These are phyloP conservation scores for Cheilosia scutellata DNA, from an alignment of 2,888 invertebrate species.

Conservation along the genomic window DNA sequence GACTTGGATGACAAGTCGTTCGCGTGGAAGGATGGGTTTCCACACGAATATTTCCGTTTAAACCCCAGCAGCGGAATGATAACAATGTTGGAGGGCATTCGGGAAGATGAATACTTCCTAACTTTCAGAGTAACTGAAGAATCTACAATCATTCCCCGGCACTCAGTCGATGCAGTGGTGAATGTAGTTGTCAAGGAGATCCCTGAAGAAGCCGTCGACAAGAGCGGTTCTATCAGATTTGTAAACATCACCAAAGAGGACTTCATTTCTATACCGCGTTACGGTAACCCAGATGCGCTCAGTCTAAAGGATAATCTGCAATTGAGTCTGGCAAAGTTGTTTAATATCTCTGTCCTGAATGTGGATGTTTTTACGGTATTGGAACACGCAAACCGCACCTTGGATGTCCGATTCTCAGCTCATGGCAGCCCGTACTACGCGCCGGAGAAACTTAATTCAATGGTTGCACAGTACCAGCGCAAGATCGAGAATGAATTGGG, in stretches of 20 bases:
- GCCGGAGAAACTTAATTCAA: conserved; percentile 93
- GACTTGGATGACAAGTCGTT: conserved; percentile 96
- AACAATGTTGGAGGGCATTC: conserved; percentile 91
- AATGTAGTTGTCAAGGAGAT: conserved; percentile 94
- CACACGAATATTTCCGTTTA: conserved; percentile 89
- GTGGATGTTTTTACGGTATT: conserved; percentile 97
- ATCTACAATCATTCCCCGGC: conserved; percentile 85
- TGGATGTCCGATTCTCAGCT: conserved; percentile 96
- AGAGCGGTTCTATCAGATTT: conserved; percentile 96
- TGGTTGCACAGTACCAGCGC: conserved; percentile 89
- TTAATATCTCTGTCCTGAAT: conserved; percentile 91
- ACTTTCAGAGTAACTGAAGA: conserved; percentile 91
- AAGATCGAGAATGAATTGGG: conserved; percentile 90
- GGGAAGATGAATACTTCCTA: conserved; percentile 90
- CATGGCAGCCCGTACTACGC: conserved; percentile 97
- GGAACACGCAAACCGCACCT: conserved; percentile 86
- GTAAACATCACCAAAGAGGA: conserved; percentile 92
- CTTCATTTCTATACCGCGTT: conserved; percentile 87
- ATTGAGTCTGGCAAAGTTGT: conserved; percentile 87
- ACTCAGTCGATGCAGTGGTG: conserved; percentile 93
- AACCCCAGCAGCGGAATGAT: conserved; percentile 93
- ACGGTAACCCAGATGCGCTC: conserved; percentile 79
- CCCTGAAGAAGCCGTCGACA: conserved; percentile 95
- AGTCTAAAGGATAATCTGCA: conserved; percentile 84
- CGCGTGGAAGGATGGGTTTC: conserved; percentile 86